Evolutionary conservation across 2,888 invertebrate species (phyloP).

Genomic region (Drosophila longiperda): DNA sequence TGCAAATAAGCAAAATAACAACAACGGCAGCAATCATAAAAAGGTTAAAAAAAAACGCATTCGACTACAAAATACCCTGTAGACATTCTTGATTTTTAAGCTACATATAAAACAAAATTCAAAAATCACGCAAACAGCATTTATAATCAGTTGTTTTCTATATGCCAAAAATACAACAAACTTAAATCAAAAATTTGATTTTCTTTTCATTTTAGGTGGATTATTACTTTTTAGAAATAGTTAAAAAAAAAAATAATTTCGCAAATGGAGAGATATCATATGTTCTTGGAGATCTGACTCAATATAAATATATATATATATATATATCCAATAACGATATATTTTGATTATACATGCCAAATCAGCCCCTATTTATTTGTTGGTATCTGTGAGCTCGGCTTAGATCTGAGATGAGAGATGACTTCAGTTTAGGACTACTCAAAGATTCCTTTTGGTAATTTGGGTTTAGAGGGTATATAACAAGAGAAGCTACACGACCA

Average conservation of each 20-base stretch:
- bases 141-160: too few species aligned
- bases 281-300: neutral
- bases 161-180: too few species aligned
- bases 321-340: neutral
- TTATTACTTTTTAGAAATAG: neutral
- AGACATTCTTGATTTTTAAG: neutral
- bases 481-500: slow-evolving; percentile 18
- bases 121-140: too few species aligned
- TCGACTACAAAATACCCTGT: neutral
- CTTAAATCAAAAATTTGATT: too few species aligned
- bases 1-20: slow-evolving; percentile 70
- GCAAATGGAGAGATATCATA: neutral
- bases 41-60: neutral
- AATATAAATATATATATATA: neutral
- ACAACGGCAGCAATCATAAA: slow-evolving; percentile 30
- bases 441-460: neutral
- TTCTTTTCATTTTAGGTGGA: too few species aligned
- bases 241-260: too few species aligned
- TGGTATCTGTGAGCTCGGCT: neutral
- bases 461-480: slow-evolving; percentile 3
- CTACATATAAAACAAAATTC: neutral
- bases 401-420: neutral
- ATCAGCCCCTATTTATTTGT: neutral
- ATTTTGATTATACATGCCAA: neutral
- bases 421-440: neutral